Evolutionary conservation across 2,113 vertebrate species (phyloP).

Genomic region (Aix galericulata): DNA sequence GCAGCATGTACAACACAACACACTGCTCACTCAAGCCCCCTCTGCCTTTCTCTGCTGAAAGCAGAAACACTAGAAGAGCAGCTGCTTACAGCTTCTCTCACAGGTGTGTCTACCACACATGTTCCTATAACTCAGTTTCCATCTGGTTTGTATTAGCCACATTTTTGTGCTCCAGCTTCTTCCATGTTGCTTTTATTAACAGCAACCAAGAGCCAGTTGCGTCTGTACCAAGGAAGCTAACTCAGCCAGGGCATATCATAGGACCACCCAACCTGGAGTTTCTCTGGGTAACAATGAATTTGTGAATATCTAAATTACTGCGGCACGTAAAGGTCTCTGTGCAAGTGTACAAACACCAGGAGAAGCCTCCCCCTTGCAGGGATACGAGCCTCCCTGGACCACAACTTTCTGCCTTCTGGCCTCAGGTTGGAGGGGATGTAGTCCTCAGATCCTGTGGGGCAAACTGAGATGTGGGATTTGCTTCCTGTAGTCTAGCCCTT

Average conservation of each 20-base stretch:
- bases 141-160: not conserved
- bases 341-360: not conserved
- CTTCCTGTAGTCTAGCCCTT: not conserved
- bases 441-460: not conserved
- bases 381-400: not conserved
- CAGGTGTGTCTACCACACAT: not conserved
- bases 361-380: not conserved
- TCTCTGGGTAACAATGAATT: not conserved
- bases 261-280: not conserved
- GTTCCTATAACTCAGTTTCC: not conserved
- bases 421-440: not conserved
- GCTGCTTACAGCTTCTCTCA: not conserved
- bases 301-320: not conserved
- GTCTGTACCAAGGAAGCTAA: not conserved
- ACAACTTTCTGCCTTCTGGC: not conserved
- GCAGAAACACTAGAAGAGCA: not conserved
- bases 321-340: not conserved
- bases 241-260: not conserved
- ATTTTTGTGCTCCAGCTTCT: not conserved
- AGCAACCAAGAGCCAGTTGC: not conserved
- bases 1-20: not conserved
- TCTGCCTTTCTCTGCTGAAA: not conserved
- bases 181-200: not conserved
- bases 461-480: not conserved
- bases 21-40: not conserved